A percentile compares a stretch with the other conserved stretches of the same genome.
Evolutionary conservation across 2,113 vertebrate genomes (phyloP).

Genomic region (Apteryx mantelli): DNA sequence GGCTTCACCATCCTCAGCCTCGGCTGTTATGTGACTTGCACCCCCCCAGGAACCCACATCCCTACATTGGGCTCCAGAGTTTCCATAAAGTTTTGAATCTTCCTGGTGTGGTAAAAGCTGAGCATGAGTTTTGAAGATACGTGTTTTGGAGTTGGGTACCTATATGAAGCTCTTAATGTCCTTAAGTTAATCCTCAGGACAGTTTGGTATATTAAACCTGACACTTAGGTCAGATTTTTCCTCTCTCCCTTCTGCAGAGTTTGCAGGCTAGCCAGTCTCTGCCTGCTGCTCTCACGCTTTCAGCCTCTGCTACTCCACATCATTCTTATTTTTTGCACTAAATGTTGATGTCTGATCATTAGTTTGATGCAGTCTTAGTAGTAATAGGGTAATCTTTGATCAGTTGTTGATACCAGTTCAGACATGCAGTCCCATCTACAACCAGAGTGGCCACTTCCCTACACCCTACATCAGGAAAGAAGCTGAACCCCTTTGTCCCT

Average conservation of each 20-base stretch:
- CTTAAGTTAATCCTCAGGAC: neutral
- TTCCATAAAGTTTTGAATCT: neutral
- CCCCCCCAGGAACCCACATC: neutral
- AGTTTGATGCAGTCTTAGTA: neutral
- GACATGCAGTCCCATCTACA: neutral
- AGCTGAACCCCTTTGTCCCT: neutral
- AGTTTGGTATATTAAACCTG: neutral
- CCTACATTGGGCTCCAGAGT: neutral
- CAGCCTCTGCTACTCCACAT: neutral
- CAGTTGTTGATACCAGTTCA: neutral
- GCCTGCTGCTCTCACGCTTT: neutral
- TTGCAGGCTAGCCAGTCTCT: neutral
- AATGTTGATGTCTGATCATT: neutral
- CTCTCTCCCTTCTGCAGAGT: neutral
- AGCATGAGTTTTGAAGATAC: neutral
- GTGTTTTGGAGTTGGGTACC: neutral
- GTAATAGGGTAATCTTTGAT: neutral
- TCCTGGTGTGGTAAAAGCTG: neutral
- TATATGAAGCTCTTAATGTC: neutral
- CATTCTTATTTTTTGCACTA: neutral
- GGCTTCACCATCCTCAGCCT: neutral
- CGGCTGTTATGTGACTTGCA: accelerated
- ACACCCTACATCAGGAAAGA: neutral
- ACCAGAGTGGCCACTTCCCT: neutral
- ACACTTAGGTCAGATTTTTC: neutral